phyloP scores from a whole-genome alignment of 2,113 vertebrate genomes.

The Catharus minimus region DNA sequence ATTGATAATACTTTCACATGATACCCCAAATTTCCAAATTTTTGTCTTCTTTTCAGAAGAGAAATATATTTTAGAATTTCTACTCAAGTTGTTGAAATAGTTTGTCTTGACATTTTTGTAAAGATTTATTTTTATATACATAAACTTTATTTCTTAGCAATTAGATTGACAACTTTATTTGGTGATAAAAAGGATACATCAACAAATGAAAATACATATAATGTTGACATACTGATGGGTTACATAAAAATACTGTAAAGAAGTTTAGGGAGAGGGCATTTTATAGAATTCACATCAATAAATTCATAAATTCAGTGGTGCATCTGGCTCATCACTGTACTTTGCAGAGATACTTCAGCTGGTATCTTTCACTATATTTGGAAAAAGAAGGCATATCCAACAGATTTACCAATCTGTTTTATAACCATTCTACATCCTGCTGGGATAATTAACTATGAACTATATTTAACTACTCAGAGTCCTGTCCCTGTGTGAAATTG shows the following conservation, averaged over 20 bases:
- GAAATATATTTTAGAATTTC: not conserved
- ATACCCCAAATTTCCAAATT: not conserved
- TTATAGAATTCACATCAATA: not conserved
- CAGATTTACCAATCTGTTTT: slow-evolving; percentile 39
- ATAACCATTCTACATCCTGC: slow-evolving; percentile 21
- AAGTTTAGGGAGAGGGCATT: not conserved
- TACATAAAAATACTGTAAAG: not conserved
- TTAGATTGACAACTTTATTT: not conserved
- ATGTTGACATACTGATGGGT: not conserved
- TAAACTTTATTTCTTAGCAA: not conserved
- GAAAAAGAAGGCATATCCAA: slow-evolving; percentile 33
- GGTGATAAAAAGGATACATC: not conserved
- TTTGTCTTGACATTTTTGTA: not conserved
- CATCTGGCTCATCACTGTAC: not conserved
- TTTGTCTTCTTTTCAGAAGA: not conserved
- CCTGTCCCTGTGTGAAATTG: slow-evolving; percentile 3
- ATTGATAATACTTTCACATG: not conserved
- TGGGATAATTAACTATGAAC: slow-evolving; percentile 46
- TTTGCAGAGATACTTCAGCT: slow-evolving; percentile 19
- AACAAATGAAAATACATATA: not conserved
- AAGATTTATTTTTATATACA: not conserved
- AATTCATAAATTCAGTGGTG: not conserved
- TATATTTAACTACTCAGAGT: slow-evolving; percentile 45
- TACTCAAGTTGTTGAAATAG: not conserved
- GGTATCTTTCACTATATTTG: slow-evolving; percentile 41